phyloP scores from a whole-genome alignment of 2,888 invertebrate species.

The Epicampocera succincta region DNA sequence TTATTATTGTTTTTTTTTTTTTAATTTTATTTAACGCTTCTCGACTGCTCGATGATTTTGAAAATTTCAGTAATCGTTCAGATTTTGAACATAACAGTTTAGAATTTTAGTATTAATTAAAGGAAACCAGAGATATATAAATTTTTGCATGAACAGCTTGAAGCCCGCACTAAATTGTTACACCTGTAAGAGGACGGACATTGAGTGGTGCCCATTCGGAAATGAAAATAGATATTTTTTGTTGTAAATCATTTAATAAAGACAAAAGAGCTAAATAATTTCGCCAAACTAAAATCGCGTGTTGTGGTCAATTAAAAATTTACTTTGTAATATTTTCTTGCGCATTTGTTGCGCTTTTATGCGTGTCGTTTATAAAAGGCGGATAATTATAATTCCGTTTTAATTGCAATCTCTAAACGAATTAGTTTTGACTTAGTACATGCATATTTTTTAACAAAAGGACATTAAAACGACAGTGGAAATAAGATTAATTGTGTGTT shows the following conservation, averaged over 20 bases:
- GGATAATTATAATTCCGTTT: slow-evolving; percentile 4
- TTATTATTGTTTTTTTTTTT: slow-evolving; percentile 42
- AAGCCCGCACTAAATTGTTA: slow-evolving; percentile 59
- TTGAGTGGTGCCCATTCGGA: slow-evolving; percentile 45
- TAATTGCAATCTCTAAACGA: too few species aligned
- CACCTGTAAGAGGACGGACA: slow-evolving; percentile 41
- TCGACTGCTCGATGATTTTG: slow-evolving; percentile 68
- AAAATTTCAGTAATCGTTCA: slow-evolving; percentile 79
- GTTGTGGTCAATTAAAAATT: slow-evolving; percentile 35
- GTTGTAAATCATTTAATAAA: too few species aligned
- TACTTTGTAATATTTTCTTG: neutral
- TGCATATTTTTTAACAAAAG: slow-evolving; percentile 21
- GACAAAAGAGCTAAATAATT: slow-evolving; percentile 1
- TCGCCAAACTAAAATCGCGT: slow-evolving; percentile 47
- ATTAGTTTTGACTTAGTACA: too few species aligned
- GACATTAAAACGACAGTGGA: slow-evolving; percentile 38
- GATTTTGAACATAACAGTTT: slow-evolving; percentile 78
- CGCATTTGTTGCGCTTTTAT: slow-evolving; percentile 22
- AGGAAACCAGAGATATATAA: slow-evolving; percentile 19
- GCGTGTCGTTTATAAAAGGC: slow-evolving; percentile 24
- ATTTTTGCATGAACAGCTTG: neutral
- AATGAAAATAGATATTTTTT: slow-evolving; percentile 26
- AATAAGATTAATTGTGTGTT: neutral
- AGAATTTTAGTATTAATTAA: slow-evolving; percentile 15
- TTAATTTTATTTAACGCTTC: slow-evolving; percentile 63